Evolutionary conservation across 2,113 vertebrate genomes (phyloP).

Genomic region (Acanthisitta chloris): DNA sequence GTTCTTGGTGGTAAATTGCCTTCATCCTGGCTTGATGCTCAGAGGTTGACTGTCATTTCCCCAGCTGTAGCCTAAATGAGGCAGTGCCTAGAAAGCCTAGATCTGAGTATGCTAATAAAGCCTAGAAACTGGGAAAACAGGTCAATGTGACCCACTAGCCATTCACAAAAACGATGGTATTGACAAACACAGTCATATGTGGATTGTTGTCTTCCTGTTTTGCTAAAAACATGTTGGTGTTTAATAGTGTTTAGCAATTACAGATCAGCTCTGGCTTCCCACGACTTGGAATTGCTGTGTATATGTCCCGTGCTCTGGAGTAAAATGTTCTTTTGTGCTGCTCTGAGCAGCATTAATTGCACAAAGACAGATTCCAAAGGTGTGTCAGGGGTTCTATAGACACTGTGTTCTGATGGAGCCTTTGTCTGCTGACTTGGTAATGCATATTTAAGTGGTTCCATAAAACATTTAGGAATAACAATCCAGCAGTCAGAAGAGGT

Average conservation of each 20-base stretch:
- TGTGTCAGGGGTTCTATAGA: neutral
- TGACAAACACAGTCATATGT: fast-evolving
- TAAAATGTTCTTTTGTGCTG: neutral
- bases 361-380: neutral
- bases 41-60: neutral
- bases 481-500: neutral
- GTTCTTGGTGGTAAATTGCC: neutral
- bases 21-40: neutral
- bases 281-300: neutral
- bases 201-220: neutral
- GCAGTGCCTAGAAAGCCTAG: neutral
- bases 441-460: neutral
- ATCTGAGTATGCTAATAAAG: neutral
- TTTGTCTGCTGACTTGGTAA: fast-evolving
- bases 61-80: neutral
- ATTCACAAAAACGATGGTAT: neutral
- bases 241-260: neutral
- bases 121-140: neutral
- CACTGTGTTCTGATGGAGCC: neutral
- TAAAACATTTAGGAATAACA: neutral
- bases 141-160: neutral
- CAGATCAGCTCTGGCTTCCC: neutral
- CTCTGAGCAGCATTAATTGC: too few relatives aligned
- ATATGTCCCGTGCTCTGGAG: too few relatives aligned
- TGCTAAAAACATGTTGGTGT: neutral